Conservation (phyloP, 2,797 vertebrate genomes). For the Anas georgica region DNA sequence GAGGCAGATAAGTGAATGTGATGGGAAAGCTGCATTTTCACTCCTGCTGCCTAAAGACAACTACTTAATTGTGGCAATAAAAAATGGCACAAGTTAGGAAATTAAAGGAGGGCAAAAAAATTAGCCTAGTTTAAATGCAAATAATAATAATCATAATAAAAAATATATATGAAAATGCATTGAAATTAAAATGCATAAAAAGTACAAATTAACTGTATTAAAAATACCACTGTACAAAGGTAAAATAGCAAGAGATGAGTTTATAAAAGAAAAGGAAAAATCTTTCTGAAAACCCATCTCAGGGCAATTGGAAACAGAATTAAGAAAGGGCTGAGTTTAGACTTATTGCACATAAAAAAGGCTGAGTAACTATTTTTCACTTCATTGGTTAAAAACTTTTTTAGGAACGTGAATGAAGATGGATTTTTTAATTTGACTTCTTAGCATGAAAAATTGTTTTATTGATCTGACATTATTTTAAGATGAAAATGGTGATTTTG, state of each 20-base stretch:
- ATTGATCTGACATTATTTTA: neutral
- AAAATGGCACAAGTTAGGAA: conserved; percentile 6
- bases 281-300: neutral
- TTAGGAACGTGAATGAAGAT: neutral
- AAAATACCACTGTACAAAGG: neutral
- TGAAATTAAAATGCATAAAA: neutral
- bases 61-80: conserved; percentile 41
- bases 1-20: conserved; percentile 39
- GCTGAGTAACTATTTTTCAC: neutral
- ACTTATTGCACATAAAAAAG: neutral
- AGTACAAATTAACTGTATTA: neutral
- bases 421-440: neutral
- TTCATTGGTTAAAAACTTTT: neutral
- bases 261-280: neutral
- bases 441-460: neutral
- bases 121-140: neutral
- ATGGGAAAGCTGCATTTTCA: conserved; percentile 31
- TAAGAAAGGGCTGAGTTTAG: neutral
- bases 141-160: neutral
- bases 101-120: neutral
- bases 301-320: neutral
- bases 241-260: neutral
- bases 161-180: neutral
- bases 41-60: conserved; percentile 40
- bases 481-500: neutral